A percentile compares a stretch with the other conserved stretches of the same genome.
phyloP scores from a whole-genome alignment of 1,140 invertebrate species.

The Musca vetustissima region DNA sequence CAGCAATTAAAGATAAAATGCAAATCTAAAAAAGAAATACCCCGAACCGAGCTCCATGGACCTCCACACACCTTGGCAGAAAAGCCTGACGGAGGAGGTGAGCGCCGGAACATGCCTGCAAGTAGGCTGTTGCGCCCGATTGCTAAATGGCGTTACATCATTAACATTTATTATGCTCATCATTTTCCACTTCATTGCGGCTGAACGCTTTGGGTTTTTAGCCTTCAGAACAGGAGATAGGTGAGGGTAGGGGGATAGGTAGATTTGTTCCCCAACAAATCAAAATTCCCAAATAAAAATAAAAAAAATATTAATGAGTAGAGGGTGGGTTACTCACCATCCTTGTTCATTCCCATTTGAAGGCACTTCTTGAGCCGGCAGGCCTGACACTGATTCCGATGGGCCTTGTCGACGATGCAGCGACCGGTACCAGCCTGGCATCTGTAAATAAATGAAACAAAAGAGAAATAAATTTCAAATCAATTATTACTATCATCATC shows the following conservation, averaged over 20 bases:
- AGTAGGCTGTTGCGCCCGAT: no score
- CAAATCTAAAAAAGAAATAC: no score
- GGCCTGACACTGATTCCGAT: slow-evolving; percentile 97
- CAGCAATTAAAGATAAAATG: slow-evolving; percentile 12
- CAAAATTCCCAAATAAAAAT: not conserved
- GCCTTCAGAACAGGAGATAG: no score
- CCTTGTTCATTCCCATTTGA: slow-evolving; percentile 99
- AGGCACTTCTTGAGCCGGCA: slow-evolving; percentile 97
- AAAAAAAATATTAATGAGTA: slow-evolving; percentile 5
- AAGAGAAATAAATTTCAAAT: not conserved
- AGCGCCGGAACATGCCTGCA: not conserved
- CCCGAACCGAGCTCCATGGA: no score
- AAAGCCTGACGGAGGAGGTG: no score
- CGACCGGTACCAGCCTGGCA: slow-evolving; percentile 95
- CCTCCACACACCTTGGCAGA: not conserved
- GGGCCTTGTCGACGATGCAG: slow-evolving; percentile 97
- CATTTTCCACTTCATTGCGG: no score
- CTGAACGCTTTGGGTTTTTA: not conserved
- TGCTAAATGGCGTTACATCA: no score
- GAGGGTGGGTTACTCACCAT: slow-evolving; percentile 95
- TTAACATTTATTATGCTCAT: no score
- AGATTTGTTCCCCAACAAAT: not conserved
- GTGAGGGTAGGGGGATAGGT: not conserved
- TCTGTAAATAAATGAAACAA: slow-evolving; percentile 60
- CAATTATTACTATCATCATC: not conserved